Percentiles rank a stretch among this genome's conserved stretches.
These are phyloP conservation scores for Erebia aethiops DNA, from an alignment of 2,888 invertebrate genomes.

Conservation along the genomic window DNA sequence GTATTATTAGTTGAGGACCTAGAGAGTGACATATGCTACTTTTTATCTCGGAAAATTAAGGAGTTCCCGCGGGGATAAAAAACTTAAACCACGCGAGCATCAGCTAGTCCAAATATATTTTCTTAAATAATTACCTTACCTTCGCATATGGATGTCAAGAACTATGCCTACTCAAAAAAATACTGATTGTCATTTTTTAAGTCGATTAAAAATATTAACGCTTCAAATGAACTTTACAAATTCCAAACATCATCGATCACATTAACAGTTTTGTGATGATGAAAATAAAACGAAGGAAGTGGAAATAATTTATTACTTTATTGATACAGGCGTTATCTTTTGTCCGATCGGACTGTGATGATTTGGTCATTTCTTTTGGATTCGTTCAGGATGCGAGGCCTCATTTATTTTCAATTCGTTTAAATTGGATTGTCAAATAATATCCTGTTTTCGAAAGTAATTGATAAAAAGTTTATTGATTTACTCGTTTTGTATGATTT, in stretches of 20 bases:
- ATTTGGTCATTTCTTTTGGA: slow-evolving; percentile 64
- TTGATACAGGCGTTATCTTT: slow-evolving; percentile 77
- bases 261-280: slow-evolving; percentile 71
- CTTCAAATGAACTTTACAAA: slow-evolving; percentile 34
- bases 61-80: too few species aligned
- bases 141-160: background rate
- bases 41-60: too few species aligned
- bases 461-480: slow-evolving; percentile 34
- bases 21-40: too few species aligned
- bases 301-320: slow-evolving; percentile 78
- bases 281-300: slow-evolving; percentile 72
- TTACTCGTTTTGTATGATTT: slow-evolving; percentile 29
- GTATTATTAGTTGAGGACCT: too few species aligned
- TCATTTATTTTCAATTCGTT: slow-evolving; percentile 53
- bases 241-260: slow-evolving; percentile 70
- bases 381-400: slow-evolving; percentile 56
- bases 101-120: too few species aligned
- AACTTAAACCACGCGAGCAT: too few species aligned
- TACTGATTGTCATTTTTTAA: background rate
- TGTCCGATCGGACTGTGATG: slow-evolving; percentile 70
- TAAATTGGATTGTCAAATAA: slow-evolving; percentile 45
- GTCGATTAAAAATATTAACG: slow-evolving; percentile 19
- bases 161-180: background rate
- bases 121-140: too few species aligned
- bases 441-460: slow-evolving; percentile 36